Evolutionary conservation across 2,113 vertebrate species (phyloP).

Genomic region (Muntiacus reevesi): DNA sequence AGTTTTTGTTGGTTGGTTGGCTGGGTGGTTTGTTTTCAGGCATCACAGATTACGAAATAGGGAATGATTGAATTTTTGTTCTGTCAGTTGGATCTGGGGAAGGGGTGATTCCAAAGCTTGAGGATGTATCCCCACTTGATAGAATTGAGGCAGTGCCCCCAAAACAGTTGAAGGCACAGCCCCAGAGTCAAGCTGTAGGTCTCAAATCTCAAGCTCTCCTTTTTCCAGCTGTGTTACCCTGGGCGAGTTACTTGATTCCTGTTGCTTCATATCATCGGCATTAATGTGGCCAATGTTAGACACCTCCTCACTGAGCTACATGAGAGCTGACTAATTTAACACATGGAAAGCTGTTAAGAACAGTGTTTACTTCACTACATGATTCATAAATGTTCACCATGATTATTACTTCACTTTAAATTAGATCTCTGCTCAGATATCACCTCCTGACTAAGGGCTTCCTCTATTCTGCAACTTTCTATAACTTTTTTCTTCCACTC

Average conservation of each 20-base stretch:
- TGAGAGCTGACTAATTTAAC: not conserved
- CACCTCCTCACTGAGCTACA: not conserved
- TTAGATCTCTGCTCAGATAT: not conserved
- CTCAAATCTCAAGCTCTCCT: not conserved
- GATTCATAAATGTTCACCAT: not conserved
- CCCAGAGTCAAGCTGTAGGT: not conserved
- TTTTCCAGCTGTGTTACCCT: not conserved
- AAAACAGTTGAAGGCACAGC: not conserved
- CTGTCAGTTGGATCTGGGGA: not conserved
- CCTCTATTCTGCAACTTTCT: not conserved
- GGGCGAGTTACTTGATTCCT: not conserved
- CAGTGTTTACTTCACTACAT: not conserved
- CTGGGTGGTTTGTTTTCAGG: not conserved
- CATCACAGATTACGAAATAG: not conserved
- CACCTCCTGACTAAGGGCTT: not conserved
- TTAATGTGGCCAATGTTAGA: not conserved
- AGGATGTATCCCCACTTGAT: not conserved
- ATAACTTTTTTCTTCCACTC: not conserved
- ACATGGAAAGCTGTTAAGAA: not conserved
- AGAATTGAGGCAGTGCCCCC: not conserved
- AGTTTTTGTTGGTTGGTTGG: not conserved
- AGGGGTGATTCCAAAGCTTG: not conserved
- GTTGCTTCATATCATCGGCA: not conserved
- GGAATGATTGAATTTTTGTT: not conserved
- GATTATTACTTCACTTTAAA: not conserved